These are phyloP conservation scores for Polymixis lichenea DNA, from an alignment of 2,888 invertebrate species.

Conservation along the genomic window DNA sequence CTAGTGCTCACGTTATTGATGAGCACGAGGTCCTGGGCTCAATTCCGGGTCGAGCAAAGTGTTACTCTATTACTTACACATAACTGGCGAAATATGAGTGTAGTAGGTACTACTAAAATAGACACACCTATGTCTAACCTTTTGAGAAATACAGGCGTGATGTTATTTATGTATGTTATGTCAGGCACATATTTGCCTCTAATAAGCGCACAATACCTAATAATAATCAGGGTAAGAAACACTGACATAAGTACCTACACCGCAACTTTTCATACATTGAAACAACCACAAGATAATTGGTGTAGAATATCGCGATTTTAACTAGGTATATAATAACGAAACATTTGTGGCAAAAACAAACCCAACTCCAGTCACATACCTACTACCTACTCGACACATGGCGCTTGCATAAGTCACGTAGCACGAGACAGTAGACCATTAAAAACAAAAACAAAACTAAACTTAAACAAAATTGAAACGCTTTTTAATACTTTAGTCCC, in stretches of 20 bases:
- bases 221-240: neutral
- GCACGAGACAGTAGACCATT: slow-evolving; percentile 1
- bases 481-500: slow-evolving; percentile 52
- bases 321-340: neutral
- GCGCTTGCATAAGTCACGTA: slow-evolving; percentile 5
- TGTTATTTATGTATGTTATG: too few species aligned
- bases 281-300: neutral
- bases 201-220: neutral
- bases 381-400: neutral
- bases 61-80: too few species aligned
- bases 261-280: neutral
- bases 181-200: neutral
- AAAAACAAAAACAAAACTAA: slow-evolving; percentile 32
- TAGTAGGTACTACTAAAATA: too few species aligned
- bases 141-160: too few species aligned
- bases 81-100: too few species aligned
- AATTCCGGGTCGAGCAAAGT: too few species aligned
- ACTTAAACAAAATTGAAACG: slow-evolving; percentile 29
- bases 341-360: slow-evolving; percentile 12
- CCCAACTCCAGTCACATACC: neutral
- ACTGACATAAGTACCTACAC: neutral
- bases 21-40: too few species aligned
- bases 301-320: neutral
- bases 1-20: too few species aligned
- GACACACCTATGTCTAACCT: too few species aligned